Base-by-base conservation (phyloP, 2,888 invertebrate species). In the Lymantria monacha region DNA sequence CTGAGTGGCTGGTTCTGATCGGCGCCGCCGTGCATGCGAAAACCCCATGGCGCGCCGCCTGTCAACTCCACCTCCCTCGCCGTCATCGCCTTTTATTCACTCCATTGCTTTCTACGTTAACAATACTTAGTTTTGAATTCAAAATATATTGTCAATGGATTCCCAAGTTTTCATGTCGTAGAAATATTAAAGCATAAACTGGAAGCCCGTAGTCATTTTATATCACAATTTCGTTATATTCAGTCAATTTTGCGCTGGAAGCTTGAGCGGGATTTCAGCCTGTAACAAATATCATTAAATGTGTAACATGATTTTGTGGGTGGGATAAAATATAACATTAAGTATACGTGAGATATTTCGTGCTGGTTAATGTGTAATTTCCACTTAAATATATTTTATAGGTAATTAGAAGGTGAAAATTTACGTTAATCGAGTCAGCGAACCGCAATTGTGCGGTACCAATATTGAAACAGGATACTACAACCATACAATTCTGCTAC, bases 41-140 rank as follows among this genome's bases (percentile, higher is more conserved):
- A 97, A 74, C 97, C 97, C 97, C 97, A 97, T 67, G 97, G 97
- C 81, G 95, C 94, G 61, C 96, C 96, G 68, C 96, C 97, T 77
- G 94, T 93, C 79, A 97, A 91, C 78, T 94, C 93, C 83, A 96
- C 95, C 88, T 94, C 94, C 72, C 94, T 91, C 64, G 94, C 91
- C 76, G 94, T 93, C 95, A 95, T 95, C 75, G 80, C 83, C 65
- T 61, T 64, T 69, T 70, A 55, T 64, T 81, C 79, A 83, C 71
- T 79, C 73, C 88, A 87, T 86, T 66, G 71, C 76, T 59, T 54
- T 68, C 55, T 66, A 56, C 61, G 57, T 57, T 61, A 64, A 68
- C 69, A 71, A 66, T 59, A 60, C 70, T 69, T 65, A 60, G 66
- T 40, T 58, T 65, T 60, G 68, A 65, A 67, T 59, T 60, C 51